phyloP scores from a whole-genome alignment of 2,797 vertebrate genomes.

The Protonibea diacanthus region DNA sequence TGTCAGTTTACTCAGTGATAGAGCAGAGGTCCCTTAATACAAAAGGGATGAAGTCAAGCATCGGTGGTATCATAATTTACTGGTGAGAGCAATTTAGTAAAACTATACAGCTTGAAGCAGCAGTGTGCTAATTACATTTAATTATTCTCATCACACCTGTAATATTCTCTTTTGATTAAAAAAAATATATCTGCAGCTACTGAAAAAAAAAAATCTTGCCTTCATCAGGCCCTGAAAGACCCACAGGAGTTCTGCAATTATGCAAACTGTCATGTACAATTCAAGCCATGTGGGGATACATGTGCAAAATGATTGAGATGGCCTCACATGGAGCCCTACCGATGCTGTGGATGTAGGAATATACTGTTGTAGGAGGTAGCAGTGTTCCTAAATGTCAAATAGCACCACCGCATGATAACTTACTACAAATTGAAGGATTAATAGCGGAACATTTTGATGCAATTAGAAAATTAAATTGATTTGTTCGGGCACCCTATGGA shows the following conservation, averaged over 20 bases:
- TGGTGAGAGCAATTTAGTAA: not conserved
- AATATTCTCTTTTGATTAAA: slow-evolving; percentile 44
- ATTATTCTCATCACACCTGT: slow-evolving; percentile 38
- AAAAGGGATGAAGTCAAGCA: not conserved
- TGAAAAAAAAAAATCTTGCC: slow-evolving; percentile 3
- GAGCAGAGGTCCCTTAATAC: too few species aligned
- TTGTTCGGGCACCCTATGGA: slow-evolving; percentile 36
- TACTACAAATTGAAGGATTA: slow-evolving; percentile 28
- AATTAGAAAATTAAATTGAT: slow-evolving; percentile 57
- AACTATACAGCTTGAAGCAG: slow-evolving; percentile 16
- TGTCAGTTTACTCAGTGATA: too few species aligned
- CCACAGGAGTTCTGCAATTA: slow-evolving; percentile 64
- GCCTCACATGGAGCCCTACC: slow-evolving; percentile 41
- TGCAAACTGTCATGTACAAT: slow-evolving; percentile 61
- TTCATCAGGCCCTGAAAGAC: slow-evolving; percentile 34
- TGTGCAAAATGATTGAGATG: slow-evolving; percentile 60
- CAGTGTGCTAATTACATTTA: slow-evolving; percentile 19
- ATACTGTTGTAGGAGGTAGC: not conserved
- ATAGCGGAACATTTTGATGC: slow-evolving; percentile 53
- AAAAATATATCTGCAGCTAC: slow-evolving; percentile 31
- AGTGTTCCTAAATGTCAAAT: not conserved
- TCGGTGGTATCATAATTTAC: slow-evolving; percentile 9
- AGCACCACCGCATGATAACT: slow-evolving; percentile 8
- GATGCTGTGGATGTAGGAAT: slow-evolving; percentile 8
- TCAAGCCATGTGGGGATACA: slow-evolving; percentile 47